These are phyloP conservation scores for Halcyon malimbica DNA, from an alignment of 2,113 vertebrate genomes.

Conservation along the genomic window DNA sequence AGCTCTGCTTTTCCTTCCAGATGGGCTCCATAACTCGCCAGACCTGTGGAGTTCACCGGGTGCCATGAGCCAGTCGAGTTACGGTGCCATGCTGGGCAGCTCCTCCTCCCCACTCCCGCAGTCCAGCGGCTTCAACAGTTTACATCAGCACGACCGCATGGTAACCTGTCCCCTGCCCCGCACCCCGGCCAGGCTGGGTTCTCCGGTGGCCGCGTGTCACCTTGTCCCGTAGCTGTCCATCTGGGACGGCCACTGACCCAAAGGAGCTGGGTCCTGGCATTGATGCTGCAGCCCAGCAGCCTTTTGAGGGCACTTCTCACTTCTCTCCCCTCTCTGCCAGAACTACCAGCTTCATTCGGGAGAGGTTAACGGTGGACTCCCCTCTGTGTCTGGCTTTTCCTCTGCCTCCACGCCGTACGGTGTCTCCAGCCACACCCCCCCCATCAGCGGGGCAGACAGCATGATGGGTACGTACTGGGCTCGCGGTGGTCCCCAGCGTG, in stretches of 20 bases:
- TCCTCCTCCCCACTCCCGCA: conserved; percentile 86
- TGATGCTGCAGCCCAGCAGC: neutral
- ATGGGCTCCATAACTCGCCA: conserved; percentile 74
- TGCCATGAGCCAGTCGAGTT: conserved; percentile 87
- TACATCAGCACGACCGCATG: conserved; percentile 95
- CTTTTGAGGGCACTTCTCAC: conserved; percentile 13
- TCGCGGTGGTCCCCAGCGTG: fast-evolving
- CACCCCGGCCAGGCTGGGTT: neutral
- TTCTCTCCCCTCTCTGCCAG: conserved; percentile 71
- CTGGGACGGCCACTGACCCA: fast-evolving
- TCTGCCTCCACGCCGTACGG: conserved; percentile 81
- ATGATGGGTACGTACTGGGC: conserved; percentile 82
- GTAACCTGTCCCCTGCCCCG: conserved; percentile 60
- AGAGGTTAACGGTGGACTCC: conserved; percentile 88
- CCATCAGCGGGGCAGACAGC: conserved; percentile 85
- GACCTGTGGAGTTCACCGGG: conserved; percentile 91
- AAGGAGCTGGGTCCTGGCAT: neutral
- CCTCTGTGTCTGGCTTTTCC: conserved; percentile 84
- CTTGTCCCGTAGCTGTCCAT: neutral
- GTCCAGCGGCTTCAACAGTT: conserved; percentile 83
- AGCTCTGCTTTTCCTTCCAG: conserved; percentile 42
- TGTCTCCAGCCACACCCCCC: conserved; percentile 88
- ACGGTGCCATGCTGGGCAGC: conserved; percentile 89
- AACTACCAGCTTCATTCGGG: conserved; percentile 91
- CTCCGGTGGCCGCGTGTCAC: fast-evolving